A percentile compares a stretch with the other conserved stretches of the same genome.
These are phyloP conservation scores for Oophaga sylvatica DNA, from an alignment of 2,797 vertebrate species.

Conservation along the genomic window DNA sequence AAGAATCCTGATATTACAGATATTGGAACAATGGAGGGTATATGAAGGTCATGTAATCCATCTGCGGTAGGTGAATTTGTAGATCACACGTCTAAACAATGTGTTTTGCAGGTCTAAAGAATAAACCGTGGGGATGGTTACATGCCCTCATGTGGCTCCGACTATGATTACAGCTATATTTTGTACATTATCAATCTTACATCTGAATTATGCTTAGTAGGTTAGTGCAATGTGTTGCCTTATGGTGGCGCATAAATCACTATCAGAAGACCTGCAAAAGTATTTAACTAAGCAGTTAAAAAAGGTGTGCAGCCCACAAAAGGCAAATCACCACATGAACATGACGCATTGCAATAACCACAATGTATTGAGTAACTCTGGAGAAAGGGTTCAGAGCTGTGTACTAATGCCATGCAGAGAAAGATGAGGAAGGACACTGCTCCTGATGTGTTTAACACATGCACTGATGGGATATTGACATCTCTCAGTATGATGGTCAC, in stretches of 20 bases:
- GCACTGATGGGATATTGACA: constrained; percentile 86
- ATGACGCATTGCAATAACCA: not conserved
- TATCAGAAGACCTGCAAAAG: not conserved
- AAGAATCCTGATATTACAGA: no score
- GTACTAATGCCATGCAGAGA: constrained; percentile 72
- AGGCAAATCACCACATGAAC: not conserved
- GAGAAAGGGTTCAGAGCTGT: constrained; percentile 64
- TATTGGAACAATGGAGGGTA: no score
- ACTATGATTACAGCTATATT: no score
- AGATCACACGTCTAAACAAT: no score
- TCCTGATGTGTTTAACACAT: constrained; percentile 83
- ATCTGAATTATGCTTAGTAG: not conserved
- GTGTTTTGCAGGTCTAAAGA: no score
- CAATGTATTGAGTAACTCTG: constrained; percentile 69
- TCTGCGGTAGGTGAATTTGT: no score
- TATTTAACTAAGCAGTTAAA: not conserved
- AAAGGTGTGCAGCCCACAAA: not conserved
- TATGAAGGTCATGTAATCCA: no score
- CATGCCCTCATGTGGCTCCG: no score
- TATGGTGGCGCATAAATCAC: not conserved
- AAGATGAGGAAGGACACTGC: constrained; percentile 77
- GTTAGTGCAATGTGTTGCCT: not conserved
- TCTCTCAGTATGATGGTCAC: constrained; percentile 84
- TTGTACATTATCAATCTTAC: not conserved
- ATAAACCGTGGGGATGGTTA: no score